Evolutionary conservation across 2,113 vertebrate species (phyloP).

Genomic region (Elachura formosa): DNA sequence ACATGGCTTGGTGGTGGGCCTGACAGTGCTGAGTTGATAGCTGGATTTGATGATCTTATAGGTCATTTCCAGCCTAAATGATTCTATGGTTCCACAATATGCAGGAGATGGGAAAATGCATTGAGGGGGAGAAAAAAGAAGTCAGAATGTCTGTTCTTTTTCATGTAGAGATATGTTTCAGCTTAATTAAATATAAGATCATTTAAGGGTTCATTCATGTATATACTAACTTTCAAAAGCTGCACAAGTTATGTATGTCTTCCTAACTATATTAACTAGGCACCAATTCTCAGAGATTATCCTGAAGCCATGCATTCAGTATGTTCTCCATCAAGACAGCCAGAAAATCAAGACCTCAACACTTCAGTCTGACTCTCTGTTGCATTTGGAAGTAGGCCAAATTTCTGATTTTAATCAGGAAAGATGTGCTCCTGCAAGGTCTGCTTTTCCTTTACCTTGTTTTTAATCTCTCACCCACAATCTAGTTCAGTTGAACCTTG

Average conservation of each 20-base stretch:
- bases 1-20: neutral
- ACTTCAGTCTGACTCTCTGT: neutral
- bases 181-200: neutral
- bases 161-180: neutral
- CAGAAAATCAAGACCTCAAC: neutral
- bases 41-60: fast-evolving
- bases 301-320: neutral
- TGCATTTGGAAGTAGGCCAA: neutral
- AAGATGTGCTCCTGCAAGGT: neutral
- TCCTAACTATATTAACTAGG: neutral
- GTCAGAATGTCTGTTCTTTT: neutral
- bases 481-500: neutral
- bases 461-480: neutral
- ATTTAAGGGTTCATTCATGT: neutral
- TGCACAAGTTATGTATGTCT: neutral
- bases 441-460: neutral
- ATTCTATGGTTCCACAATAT: neutral
- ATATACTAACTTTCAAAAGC: neutral
- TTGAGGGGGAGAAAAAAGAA: fast-evolving
- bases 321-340: neutral
- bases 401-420: neutral
- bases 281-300: neutral
- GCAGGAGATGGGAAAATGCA: neutral
- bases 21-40: neutral
- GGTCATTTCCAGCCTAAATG: neutral